Conservation (phyloP, 1,140 invertebrate species). For the Mactra quadrangularis region DNA sequence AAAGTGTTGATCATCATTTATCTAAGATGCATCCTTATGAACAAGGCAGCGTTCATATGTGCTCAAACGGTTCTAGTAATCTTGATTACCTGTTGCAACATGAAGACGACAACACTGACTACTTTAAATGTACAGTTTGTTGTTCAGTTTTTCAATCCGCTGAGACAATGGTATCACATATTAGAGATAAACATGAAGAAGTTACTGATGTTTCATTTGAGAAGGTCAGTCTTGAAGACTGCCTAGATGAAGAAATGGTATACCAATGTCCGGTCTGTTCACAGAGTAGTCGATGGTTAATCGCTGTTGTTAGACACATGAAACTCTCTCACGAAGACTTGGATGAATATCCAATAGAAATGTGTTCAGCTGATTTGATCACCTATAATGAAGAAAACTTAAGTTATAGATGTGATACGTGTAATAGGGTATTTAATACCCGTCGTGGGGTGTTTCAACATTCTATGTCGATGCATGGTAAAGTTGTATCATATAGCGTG, state of each 20-base stretch:
- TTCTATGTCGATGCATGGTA: neutral
- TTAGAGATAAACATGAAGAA: neutral
- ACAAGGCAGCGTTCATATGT: too few species aligned
- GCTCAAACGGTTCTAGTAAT: neutral
- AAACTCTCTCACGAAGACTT: neutral
- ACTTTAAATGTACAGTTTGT: constrained; percentile 22
- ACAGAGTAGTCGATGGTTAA: constrained; percentile 1
- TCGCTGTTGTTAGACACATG: neutral
- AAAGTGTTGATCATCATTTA: constrained; percentile 23
- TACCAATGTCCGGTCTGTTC: constrained; percentile 10
- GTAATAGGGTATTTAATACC: constrained; percentile 1
- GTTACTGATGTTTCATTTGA: neutral
- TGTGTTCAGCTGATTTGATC: neutral
- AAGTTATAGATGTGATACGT: neutral
- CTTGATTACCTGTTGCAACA: neutral
- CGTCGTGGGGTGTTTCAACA: neutral
- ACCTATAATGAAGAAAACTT: neutral
- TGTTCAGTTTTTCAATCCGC: neutral
- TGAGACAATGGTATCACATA: neutral
- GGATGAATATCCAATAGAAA: neutral
- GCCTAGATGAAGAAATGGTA: neutral
- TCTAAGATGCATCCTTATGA: constrained; percentile 6
- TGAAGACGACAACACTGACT: neutral
- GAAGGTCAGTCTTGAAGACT: neutral
- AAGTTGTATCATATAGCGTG: neutral